A percentile compares a stretch with the other conserved stretches of the same genome.
Conservation (phyloP, 2,797 vertebrate genomes). For the Pseudocheirus occidentalis region DNA sequence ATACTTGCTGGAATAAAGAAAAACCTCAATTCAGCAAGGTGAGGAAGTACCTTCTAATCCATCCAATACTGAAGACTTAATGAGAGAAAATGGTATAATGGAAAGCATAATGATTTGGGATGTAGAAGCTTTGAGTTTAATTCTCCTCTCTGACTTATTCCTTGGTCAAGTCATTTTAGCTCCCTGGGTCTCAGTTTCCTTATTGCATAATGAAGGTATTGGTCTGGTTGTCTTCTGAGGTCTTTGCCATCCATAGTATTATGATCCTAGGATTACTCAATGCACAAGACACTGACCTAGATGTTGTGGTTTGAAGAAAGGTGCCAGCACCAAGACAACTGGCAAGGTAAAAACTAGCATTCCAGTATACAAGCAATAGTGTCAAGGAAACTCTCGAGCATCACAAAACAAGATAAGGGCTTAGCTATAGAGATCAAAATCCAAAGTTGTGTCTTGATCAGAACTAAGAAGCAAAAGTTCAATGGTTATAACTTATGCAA, state of each 20-base stretch:
- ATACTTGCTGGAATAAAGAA: background rate
- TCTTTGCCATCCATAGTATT: background rate
- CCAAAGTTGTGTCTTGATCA: background rate
- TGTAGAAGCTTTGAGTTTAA: background rate
- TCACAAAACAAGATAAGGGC: background rate
- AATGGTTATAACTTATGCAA: background rate
- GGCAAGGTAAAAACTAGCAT: background rate
- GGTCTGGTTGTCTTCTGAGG: background rate
- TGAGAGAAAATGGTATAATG: background rate
- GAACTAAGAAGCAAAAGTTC: background rate
- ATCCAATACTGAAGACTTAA: background rate
- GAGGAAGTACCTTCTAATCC: background rate
- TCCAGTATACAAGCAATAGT: background rate
- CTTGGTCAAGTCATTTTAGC: background rate
- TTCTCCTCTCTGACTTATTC: background rate
- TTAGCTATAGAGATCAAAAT: background rate
- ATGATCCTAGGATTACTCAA: background rate
- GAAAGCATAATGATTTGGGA: background rate
- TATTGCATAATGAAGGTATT: background rate
- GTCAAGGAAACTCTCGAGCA: background rate
- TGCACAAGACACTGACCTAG: background rate
- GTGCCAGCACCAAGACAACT: background rate
- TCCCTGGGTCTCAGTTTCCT: background rate
- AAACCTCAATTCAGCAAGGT: background rate
- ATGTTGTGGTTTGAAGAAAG: background rate